Base-by-base conservation (phyloP, 1,140 invertebrate species). In the Calliphora vicina region DNA sequence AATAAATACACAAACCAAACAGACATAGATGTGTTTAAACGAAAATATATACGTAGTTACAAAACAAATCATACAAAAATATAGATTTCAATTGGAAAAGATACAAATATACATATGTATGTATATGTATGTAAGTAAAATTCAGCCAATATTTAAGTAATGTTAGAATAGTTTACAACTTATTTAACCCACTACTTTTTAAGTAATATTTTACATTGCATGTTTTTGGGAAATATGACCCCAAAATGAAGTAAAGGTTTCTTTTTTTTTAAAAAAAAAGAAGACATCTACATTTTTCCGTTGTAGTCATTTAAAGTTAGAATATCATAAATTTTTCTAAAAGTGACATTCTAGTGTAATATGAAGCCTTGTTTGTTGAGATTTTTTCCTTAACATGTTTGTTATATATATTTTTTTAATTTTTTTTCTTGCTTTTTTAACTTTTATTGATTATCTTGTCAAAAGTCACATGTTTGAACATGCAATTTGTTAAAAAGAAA, bases 401-500 rank as follows among this genome's bases (percentile, higher is more conserved):
- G 17, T 35, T 35, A 35, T 35, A 35, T 29, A n/a, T 15, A 35
- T 35, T 74, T 27, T 74, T n/a, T 74, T 17, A 27, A 15, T 26
- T 74, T 74, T 74, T 76, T 76, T 35, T 76, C 15, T 42, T 29
- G 17, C 73, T 42, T 76, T 27, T 73, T 25, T 20, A 13, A 25
- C 67, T 72, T 73, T 76, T 76, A 76, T 76, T 76, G 73, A 76
- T 76, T 76, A 76, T 76, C 73, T 35, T 76, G 73, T 76, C 73
- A 76, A 76, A 76, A 76, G 73, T 76, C 73, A 76, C 73, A 76
- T 76, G 73, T 76, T 76, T 35, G 35, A 42, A 76, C 73, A 76
- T 76, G 73, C 73, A 76, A 76, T 76, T 76, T 76, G 73, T 76
- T 76, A 76, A 76, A 35, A 35, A 35, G 27, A 76, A 76, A 76